Evolutionary conservation across 2,888 invertebrate genomes (phyloP).

Genomic region (Spisula solida): DNA sequence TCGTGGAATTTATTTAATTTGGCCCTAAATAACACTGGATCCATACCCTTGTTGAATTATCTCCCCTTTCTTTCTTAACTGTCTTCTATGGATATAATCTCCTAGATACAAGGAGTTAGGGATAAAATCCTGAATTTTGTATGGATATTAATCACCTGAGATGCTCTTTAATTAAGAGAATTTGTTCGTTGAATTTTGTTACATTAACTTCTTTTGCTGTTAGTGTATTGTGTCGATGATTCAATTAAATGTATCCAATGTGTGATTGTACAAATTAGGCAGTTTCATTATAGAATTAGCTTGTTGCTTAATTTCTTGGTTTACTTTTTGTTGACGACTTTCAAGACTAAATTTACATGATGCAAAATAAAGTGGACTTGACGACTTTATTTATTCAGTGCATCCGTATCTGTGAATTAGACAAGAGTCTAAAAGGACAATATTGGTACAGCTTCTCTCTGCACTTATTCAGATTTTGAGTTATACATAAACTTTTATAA

Average conservation of each 20-base stretch:
- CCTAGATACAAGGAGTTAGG: background rate
- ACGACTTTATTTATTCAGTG: background rate
- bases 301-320: background rate
- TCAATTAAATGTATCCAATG: background rate
- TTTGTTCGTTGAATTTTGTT: background rate
- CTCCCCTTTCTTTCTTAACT: background rate
- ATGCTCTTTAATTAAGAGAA: constrained; percentile 27
- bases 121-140: constrained; percentile 10
- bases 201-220: background rate
- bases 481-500: too few relatives aligned
- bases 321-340: background rate
- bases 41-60: background rate
- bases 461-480: too few relatives aligned
- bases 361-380: background rate
- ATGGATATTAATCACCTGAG: constrained; percentile 11
- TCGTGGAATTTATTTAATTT: too few relatives aligned
- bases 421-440: too few relatives aligned
- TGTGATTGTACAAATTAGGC: background rate
- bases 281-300: background rate
- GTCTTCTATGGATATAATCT: background rate
- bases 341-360: background rate
- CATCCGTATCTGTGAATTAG: too few relatives aligned
- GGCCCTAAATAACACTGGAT: background rate
- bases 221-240: constrained; percentile 6
- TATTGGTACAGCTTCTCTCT: too few relatives aligned